Conservation (phyloP, 2,113 vertebrate genomes). For the Bos javanicus region DNA sequence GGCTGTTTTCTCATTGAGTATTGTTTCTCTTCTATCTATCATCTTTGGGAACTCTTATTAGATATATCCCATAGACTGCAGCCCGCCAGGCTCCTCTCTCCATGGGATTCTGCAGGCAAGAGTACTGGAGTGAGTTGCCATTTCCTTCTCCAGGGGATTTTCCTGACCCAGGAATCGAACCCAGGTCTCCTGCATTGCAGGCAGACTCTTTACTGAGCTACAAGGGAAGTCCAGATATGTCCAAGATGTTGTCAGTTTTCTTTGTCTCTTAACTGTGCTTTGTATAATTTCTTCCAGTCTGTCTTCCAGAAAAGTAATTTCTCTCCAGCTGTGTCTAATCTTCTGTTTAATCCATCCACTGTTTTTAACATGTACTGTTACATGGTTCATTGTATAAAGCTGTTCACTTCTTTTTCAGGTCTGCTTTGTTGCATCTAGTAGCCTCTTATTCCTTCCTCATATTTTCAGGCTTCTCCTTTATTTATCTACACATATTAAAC, state of each 20-base stretch:
- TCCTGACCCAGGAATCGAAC: neutral
- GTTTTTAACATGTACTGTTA: slow-evolving; percentile 52
- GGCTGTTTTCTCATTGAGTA: neutral
- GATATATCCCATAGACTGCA: neutral
- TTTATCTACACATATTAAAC: slow-evolving; percentile 12
- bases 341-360: slow-evolving; percentile 32
- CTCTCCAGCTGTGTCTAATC: slow-evolving; percentile 58
- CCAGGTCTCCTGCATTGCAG: neutral
- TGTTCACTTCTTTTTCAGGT: slow-evolving; percentile 17
- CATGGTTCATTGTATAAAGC: slow-evolving; percentile 32
- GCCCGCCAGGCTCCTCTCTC: too few species aligned
- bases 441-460: neutral
- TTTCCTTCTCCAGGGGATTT: too few species aligned
- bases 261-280: neutral
- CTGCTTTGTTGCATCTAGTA: neutral
- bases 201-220: neutral
- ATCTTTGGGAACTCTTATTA: neutral
- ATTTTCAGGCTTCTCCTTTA: neutral
- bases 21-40: neutral
- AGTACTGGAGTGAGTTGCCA: too few species aligned
- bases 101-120: too few species aligned
- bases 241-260: neutral
- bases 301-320: slow-evolving; percentile 57
- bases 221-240: neutral
- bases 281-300: slow-evolving; percentile 51